Conservation (phyloP, 1,140 invertebrate species). For the Vanessa tameamea region DNA sequence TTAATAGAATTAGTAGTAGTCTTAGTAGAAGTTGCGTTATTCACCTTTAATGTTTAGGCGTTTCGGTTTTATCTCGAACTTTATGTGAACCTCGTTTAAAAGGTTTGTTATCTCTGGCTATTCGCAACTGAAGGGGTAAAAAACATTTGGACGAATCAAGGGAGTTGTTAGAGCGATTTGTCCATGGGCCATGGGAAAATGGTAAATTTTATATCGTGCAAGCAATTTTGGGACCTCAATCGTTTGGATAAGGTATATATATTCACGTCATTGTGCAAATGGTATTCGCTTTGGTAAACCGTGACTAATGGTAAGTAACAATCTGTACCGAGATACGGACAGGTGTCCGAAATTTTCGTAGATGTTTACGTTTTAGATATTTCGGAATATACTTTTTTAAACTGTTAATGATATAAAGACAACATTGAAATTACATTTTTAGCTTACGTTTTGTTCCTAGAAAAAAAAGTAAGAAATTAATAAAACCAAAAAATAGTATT, state of each 20-base stretch:
- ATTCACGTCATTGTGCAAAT: neutral
- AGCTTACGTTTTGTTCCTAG: too few species aligned
- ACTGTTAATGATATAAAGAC: too few species aligned
- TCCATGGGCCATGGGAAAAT: conserved; percentile 23
- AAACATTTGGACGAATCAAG: conserved; percentile 24
- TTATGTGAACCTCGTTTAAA: neutral
- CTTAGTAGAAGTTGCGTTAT: neutral
- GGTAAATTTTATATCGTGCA: neutral
- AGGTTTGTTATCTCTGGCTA: conserved; percentile 20
- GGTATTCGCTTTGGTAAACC: conserved; percentile 12
- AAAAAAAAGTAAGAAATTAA: too few species aligned
- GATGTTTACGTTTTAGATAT: neutral
- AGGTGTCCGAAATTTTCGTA: too few species aligned
- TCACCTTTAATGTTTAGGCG: neutral
- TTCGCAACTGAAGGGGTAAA: conserved; percentile 20
- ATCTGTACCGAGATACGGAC: conserved; percentile 1
- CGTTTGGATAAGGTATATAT: neutral
- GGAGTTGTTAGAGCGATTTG: conserved; percentile 26
- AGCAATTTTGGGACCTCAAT: neutral
- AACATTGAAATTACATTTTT: too few species aligned
- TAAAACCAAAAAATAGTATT: too few species aligned
- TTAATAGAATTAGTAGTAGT: too few species aligned
- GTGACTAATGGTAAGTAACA: conserved; percentile 21
- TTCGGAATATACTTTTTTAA: neutral
- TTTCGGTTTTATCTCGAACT: neutral